Evolutionary conservation across 1,140 invertebrate species (phyloP), one percentile per base, ranked within the genome.

Genomic region (Brachionus manjavacas): DNA sequence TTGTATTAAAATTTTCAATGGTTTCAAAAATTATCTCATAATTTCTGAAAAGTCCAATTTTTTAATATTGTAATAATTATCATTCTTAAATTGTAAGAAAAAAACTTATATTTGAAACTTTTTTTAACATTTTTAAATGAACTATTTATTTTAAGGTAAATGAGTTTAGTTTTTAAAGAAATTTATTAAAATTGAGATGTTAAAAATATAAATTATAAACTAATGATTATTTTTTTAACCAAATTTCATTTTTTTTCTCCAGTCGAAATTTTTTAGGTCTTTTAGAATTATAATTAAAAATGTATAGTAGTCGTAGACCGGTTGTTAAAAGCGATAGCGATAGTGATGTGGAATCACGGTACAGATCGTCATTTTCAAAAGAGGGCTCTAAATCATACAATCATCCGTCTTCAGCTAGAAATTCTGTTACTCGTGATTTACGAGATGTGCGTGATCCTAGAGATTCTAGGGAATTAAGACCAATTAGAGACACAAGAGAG

Each of bases 281-380:
- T 72, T 72, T 41, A 43, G 35, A 41, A 41, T 16, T 16, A 41
- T 41, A 68, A 68, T 11, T 11, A 12, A 49, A 49, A 52, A 76
- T 76, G 72, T 76, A 49, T 35, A 76, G 41, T 76, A 76, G 72
- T 49, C 39, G 72, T 25, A 76, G 46, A 49, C 43, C 72, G 20
- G 39, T 76, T 41, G 16, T 20, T 16, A 72, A 72, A 68, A 81
- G 79, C n/a, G 79, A 81, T 64, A 55, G 60, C 46, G 79, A 81
- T 64, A 81, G 79, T 25, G 79, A 81, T 81, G 12, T 81, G 23
- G 79, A 81, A 8, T 64, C 79, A 81, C 20, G 52, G 64, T 68
- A 68, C 16, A 25, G 79, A 64, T 76, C 72, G 3, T 14, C 41
- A 12, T 46, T 52, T 76, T 52, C 72, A 23, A 76, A 76, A 76